Conservation (phyloP, 92 coral and sea anemone species). For the Desmophyllum pertusum region DNA sequence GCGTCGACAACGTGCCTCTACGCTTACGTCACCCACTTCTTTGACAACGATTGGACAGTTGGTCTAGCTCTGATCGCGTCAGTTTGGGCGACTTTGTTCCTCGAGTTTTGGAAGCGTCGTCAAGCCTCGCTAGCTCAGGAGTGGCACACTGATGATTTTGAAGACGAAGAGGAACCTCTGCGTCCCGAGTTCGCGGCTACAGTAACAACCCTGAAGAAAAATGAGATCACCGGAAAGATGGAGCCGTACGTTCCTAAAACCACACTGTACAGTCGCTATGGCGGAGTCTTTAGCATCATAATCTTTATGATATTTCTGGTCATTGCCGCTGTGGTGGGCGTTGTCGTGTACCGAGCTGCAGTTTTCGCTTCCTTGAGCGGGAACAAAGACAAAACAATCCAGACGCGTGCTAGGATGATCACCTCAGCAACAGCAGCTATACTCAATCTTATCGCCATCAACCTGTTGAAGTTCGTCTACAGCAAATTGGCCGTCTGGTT, state of each 20-base stretch:
- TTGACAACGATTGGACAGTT: slow-evolving; percentile 82
- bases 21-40: slow-evolving; percentile 67
- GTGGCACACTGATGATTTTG: slow-evolving; percentile 92
- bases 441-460: slow-evolving; percentile 87
- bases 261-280: slow-evolving; percentile 75
- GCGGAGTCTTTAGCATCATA: slow-evolving; percentile 75
- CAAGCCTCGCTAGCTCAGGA: slow-evolving; percentile 83
- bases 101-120: slow-evolving; percentile 97
- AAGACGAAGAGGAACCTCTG: slow-evolving; percentile 87
- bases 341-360: slow-evolving; percentile 93
- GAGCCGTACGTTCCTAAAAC: slow-evolving; percentile 85
- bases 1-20: slow-evolving; percentile 71
- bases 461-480: slow-evolving; percentile 85
- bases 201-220: slow-evolving; percentile 43
- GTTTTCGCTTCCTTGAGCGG: slow-evolving; percentile 89
- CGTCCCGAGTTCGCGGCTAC: slow-evolving; percentile 41
- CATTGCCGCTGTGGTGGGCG: slow-evolving; percentile 88
- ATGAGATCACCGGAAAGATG: slow-evolving; percentile 77
- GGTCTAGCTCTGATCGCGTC: slow-evolving; percentile 70
- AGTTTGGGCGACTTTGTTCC: slow-evolving; percentile 96
- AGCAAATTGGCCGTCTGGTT: slow-evolving; percentile 89
- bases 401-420: slow-evolving; percentile 78
- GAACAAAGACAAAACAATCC: slow-evolving; percentile 48
- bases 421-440: slow-evolving; percentile 94
- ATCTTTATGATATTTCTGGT: slow-evolving; percentile 86